Conservation (phyloP, 2,888 invertebrate species). For the Pammene aurita region DNA sequence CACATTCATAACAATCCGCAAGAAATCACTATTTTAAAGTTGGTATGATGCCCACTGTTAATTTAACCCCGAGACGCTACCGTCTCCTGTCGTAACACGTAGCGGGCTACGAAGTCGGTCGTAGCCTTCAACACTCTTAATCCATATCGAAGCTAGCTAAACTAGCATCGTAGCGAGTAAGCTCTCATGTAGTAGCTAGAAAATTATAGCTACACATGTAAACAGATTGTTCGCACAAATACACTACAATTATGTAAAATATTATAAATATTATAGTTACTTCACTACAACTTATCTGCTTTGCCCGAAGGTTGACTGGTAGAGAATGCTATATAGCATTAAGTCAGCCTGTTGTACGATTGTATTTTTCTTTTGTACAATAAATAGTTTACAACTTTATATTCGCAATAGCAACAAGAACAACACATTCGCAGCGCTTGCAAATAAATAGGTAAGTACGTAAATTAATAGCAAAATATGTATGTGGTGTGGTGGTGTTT, state of each 20-base stretch:
- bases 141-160: neutral
- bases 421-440: slow-evolving; percentile 9
- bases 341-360: too few relatives aligned
- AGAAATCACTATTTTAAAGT: too few relatives aligned
- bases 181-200: too few relatives aligned
- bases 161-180: neutral
- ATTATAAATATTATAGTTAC: too few relatives aligned
- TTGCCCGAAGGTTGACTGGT: too few relatives aligned
- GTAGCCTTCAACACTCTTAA: neutral
- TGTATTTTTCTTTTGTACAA: too few relatives aligned
- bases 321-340: too few relatives aligned
- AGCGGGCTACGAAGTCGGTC: slow-evolving; percentile 22
- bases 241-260: too few relatives aligned
- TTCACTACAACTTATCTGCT: too few relatives aligned
- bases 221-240: too few relatives aligned
- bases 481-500: neutral
- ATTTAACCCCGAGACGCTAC: neutral
- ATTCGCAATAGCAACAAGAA: slow-evolving; percentile 13
- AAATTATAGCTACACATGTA: too few relatives aligned
- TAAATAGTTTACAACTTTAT: neutral
- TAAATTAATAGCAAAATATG: neutral
- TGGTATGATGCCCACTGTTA: neutral
- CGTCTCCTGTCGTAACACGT: slow-evolving; percentile 40
- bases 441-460: neutral
- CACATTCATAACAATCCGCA: too few relatives aligned